phyloP scores from a whole-genome alignment of 2,888 invertebrate species.

The Folsomia manolachei region DNA sequence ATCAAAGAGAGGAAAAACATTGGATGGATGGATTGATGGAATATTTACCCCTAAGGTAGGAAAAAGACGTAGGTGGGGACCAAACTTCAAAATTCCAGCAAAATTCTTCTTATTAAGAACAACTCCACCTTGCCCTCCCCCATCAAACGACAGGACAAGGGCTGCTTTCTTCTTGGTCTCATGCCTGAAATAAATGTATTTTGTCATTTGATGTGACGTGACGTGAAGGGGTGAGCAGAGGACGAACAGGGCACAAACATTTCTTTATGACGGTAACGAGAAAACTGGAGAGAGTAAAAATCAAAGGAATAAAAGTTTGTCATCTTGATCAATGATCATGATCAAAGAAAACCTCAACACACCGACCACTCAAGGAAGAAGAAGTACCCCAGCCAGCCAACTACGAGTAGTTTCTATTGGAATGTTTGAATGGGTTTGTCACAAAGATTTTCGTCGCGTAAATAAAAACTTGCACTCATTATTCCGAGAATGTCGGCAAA shows the following conservation, averaged over 20 bases:
- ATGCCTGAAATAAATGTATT: no score
- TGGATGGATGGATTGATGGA: background rate
- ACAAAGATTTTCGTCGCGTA: background rate
- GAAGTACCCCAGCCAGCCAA: no score
- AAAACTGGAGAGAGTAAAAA: conserved; percentile 19
- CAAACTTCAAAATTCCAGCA: no score
- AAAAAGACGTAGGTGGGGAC: no score
- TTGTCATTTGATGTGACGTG: no score
- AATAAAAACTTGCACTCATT: background rate
- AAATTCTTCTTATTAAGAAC: no score
- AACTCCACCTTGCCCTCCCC: background rate
- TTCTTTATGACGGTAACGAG: conserved; percentile 3
- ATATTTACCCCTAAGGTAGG: background rate
- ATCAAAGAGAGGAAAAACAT: no score
- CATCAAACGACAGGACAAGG: background rate
- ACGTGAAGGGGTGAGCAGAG: no score
- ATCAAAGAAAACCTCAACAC: conserved; percentile 37
- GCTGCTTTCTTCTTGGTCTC: background rate
- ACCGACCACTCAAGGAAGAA: no score
- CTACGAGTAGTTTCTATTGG: background rate
- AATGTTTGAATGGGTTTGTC: background rate
- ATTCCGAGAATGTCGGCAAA: no score
- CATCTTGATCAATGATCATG: conserved; percentile 42
- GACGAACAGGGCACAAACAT: no score
- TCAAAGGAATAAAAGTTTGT: conserved; percentile 40